Evolutionary conservation across 2,113 vertebrate species (phyloP).

Genomic region (Catharus minimus): DNA sequence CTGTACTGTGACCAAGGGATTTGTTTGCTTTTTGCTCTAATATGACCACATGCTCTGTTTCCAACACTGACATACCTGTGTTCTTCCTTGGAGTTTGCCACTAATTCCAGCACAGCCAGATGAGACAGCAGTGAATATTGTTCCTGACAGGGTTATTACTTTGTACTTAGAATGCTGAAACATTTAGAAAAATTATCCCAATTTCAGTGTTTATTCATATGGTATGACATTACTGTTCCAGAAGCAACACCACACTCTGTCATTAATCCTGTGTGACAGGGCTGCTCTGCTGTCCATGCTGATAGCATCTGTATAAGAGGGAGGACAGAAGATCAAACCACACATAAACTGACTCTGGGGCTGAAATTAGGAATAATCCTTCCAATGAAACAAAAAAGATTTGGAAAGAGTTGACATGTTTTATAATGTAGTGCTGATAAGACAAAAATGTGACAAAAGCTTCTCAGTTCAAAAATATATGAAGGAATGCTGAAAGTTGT

Average conservation of each 20-base stretch:
- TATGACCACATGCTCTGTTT: neutral
- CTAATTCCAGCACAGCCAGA: neutral
- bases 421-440: neutral
- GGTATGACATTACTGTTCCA: neutral
- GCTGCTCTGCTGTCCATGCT: neutral
- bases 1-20: neutral
- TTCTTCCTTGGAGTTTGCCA: neutral
- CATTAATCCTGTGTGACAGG: constrained; percentile 7
- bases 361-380: neutral
- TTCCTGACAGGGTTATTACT: constrained; percentile 49
- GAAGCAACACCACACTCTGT: neutral
- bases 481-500: neutral
- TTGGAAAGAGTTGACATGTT: neutral
- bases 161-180: constrained; percentile 17
- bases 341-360: neutral
- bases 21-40: constrained; percentile 18
- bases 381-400: neutral
- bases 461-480: neutral
- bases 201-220: neutral
- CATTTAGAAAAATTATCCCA: constrained; percentile 28
- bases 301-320: neutral
- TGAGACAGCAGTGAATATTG: neutral
- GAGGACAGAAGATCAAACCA: neutral
- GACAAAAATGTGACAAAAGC: constrained; percentile 3
- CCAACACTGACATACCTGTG: neutral